Evolutionary conservation across 2,888 invertebrate species (phyloP).

Genomic region (Nymphalis urticae): DNA sequence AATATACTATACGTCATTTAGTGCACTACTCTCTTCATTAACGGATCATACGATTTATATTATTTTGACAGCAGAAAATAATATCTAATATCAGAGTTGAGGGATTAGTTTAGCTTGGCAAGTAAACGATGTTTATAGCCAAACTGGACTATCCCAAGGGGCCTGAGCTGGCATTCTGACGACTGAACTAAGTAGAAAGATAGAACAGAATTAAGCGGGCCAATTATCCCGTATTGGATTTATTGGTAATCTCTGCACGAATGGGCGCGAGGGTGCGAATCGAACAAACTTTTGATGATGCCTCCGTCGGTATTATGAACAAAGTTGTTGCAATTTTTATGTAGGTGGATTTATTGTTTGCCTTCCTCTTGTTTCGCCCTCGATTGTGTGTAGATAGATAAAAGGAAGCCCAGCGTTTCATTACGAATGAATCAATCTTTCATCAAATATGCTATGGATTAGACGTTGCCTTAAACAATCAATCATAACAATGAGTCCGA

Average conservation of each 20-base stretch:
- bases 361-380: slow-evolving; percentile 70
- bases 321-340: slow-evolving; percentile 82
- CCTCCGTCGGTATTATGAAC: slow-evolving; percentile 79
- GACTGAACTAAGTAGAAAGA: slow-evolving; percentile 82
- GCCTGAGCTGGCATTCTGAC: slow-evolving; percentile 81
- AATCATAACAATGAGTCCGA: neutral
- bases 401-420: slow-evolving; percentile 66
- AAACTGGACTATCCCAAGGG: slow-evolving; percentile 77
- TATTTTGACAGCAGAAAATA: slow-evolving; percentile 53
- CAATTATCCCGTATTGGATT: slow-evolving; percentile 83
- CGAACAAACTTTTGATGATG: slow-evolving; percentile 81
- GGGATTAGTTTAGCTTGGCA: slow-evolving; percentile 65
- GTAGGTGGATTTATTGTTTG: slow-evolving; percentile 78
- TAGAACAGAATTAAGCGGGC: slow-evolving; percentile 82
- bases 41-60: slow-evolving; percentile 48
- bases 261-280: slow-evolving; percentile 81
- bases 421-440: slow-evolving; percentile 70
- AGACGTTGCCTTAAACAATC: slow-evolving; percentile 24
- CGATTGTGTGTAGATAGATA: slow-evolving; percentile 73
- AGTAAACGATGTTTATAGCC: slow-evolving; percentile 64
- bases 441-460: slow-evolving; percentile 59
- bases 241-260: slow-evolving; percentile 83
- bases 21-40: slow-evolving; percentile 67
- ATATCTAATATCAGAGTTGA: slow-evolving; percentile 56
- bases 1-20: slow-evolving; percentile 38